These are phyloP conservation scores for Dendronephthya gigantea DNA, from an alignment of 64 coral and sea anemone genomes.

Conservation along the genomic window DNA sequence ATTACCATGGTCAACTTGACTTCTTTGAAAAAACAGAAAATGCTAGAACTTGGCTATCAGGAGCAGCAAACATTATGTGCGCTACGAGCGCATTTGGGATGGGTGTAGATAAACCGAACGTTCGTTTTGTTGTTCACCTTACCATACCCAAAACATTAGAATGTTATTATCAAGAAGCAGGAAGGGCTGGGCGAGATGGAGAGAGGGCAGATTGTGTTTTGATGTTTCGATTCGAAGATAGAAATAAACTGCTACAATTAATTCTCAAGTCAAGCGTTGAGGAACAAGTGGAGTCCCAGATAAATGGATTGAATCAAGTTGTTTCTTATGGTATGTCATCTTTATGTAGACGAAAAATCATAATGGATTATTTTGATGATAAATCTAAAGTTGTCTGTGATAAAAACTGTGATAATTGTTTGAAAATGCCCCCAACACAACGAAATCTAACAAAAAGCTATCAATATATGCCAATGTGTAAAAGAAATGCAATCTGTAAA, in stretches of 20 bases:
- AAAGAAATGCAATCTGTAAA: no score
- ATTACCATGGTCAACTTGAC: slow-evolving; percentile 15
- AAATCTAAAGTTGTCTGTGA: no score
- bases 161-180: slow-evolving; percentile 28
- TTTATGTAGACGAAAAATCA: no score
- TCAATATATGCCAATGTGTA: no score
- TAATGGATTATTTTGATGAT: no score
- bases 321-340: no score
- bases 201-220: neutral
- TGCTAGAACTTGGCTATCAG: neutral
- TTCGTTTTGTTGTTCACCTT: slow-evolving; percentile 29
- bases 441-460: no score
- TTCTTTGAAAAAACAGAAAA: neutral
- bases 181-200: slow-evolving; percentile 34
- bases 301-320: neutral
- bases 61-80: slow-evolving; percentile 16
- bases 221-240: slow-evolving; percentile 14
- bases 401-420: no score
- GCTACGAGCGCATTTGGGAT: slow-evolving; percentile 21
- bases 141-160: slow-evolving; percentile 18
- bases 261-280: neutral
- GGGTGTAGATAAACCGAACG: slow-evolving; percentile 33
- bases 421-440: no score
- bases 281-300: neutral
- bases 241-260: neutral